Evolutionary conservation across 2,888 invertebrate species (phyloP), one percentile per base, ranked within the genome.

Genomic region (Pherbina coryleti): DNA sequence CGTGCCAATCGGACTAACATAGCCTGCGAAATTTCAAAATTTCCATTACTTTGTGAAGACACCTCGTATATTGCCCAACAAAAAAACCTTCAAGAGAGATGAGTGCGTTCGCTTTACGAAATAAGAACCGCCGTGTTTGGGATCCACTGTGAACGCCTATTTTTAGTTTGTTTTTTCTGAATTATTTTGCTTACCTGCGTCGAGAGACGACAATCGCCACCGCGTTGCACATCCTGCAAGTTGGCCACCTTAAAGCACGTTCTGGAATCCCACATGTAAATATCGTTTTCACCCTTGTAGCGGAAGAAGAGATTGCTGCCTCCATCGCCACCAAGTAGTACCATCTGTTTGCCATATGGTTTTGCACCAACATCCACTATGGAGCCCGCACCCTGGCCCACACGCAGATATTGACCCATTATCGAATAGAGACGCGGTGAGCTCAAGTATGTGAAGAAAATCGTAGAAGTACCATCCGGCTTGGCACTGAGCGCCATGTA

Each of bases 231-330:
- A 80, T 92, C 89, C 60, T 91, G 84, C 84, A 92, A 91, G 85
- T 93, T 92, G 66, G 91, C 90, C 34, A 89, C 84, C 76, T 89
- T 91, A 86, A 93, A 92, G 75, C 90, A 88, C 0, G 91, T 91
- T 74, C 92, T 91, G 2, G 92, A 90, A 85, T 93, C 92, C 93
- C 93, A 93, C 87, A 92, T 90, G 85, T 92, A 93, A 71, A 93
- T 91, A 79, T 93, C 92, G 14, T 92, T 91, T 82, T 92, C 91
- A 22, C 93, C 93, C 85, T 92, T 91, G 83, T 91, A 91, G n/a
- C 93, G 90, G 89, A 93, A 92, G 90, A 93, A 93, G 17, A 93
- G 86, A 5, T 91, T 91, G 11, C 90, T 89, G 9, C 92, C 92
- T 60, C 92, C 92, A 84, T 93, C 93, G 3, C 91, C 92, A 37